phyloP scores from a whole-genome alignment of 2,113 vertebrate species.

The Thunnus maccoyii region DNA sequence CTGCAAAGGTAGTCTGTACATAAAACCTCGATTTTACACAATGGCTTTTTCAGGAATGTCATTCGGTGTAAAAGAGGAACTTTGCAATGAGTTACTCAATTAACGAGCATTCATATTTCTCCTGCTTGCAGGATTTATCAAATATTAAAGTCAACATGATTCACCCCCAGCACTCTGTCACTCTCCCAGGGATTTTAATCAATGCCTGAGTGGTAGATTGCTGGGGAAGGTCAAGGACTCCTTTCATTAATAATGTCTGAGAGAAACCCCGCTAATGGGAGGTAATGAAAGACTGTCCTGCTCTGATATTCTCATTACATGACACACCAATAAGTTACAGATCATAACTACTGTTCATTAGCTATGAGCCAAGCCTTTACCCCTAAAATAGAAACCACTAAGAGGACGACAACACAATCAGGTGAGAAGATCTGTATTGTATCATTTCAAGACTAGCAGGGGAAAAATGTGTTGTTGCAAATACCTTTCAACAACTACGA shows the following conservation, averaged over 20 bases:
- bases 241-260: slow-evolving; percentile 72
- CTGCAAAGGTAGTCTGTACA: background rate
- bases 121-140: slow-evolving; percentile 64
- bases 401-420: background rate
- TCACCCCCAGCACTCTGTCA: slow-evolving; percentile 54
- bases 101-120: slow-evolving; percentile 57
- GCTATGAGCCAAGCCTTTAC: background rate
- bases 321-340: slow-evolving; percentile 31
- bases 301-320: slow-evolving; percentile 47
- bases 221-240: slow-evolving; percentile 72
- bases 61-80: slow-evolving; percentile 6
- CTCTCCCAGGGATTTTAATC: slow-evolving; percentile 71
- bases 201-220: slow-evolving; percentile 62
- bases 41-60: background rate
- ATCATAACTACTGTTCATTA: background rate
- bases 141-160: slow-evolving; percentile 77
- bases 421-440: background rate
- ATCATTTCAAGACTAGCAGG: background rate
- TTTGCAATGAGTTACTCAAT: slow-evolving; percentile 45
- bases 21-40: background rate
- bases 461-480: background rate
- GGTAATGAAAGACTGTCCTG: slow-evolving; percentile 58
- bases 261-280: slow-evolving; percentile 67
- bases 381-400: slow-evolving; percentile 1
- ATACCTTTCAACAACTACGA: too few relatives aligned